A percentile compares a stretch with the other conserved stretches of the same genome.
phyloP scores from a whole-genome alignment of 2,797 vertebrate species.

The Anabacerthia variegaticeps region DNA sequence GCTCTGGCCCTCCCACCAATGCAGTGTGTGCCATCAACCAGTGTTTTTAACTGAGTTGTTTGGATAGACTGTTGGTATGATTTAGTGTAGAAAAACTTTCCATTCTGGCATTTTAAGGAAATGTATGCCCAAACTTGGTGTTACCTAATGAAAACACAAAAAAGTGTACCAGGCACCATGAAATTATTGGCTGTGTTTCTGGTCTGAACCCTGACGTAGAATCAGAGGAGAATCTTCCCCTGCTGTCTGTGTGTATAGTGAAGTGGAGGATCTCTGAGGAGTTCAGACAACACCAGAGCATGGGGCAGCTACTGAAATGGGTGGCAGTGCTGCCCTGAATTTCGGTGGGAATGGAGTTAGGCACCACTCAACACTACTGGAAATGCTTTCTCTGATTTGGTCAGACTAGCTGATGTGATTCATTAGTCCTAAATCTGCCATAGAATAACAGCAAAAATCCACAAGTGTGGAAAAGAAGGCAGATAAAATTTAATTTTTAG shows the following conservation, averaged over 20 bases:
- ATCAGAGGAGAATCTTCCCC: neutral
- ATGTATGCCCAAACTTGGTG: neutral
- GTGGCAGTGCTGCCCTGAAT: neutral
- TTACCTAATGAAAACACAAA: neutral
- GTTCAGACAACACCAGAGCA: neutral
- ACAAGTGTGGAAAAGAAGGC: neutral
- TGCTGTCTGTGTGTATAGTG: neutral
- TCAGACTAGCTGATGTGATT: neutral
- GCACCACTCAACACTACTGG: neutral
- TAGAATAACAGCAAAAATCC: neutral
- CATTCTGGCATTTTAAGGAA: neutral
- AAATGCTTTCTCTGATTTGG: neutral
- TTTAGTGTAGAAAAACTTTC: neutral
- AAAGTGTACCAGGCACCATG: neutral
- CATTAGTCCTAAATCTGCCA: neutral
- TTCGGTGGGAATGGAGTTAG: neutral
- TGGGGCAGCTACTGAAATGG: neutral
- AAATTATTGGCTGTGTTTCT: neutral
- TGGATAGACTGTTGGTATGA: neutral
- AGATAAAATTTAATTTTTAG: neutral
- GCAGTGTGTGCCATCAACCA: neutral
- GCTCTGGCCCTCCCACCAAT: neutral
- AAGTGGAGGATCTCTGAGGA: neutral
- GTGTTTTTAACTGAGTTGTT: neutral
- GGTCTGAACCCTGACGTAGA: neutral